Percentiles rank a stretch among this genome's conserved stretches.
phyloP scores from a whole-genome alignment of 2,113 vertebrate genomes.

The Lepidothrix coronata region DNA sequence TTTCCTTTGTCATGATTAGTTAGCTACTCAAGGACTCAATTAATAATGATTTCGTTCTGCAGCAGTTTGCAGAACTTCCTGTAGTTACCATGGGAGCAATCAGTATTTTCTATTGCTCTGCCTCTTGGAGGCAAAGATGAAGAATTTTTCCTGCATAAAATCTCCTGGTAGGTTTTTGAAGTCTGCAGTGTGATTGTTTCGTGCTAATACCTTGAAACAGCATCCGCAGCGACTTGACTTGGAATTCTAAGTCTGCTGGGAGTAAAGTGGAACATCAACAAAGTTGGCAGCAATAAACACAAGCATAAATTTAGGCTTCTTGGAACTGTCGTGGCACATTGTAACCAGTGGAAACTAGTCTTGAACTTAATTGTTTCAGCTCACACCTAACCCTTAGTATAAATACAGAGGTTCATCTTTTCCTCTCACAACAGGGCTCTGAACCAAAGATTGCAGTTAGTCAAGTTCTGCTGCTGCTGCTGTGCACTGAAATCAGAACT shows the following conservation, averaged over 20 bases:
- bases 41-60: neutral
- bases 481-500: neutral
- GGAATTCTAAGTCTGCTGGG: conserved; percentile 30
- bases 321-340: conserved; percentile 25
- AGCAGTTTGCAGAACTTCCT: conserved; percentile 44
- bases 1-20: neutral
- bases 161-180: neutral
- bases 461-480: neutral
- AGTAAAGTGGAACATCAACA: conserved; percentile 63
- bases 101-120: conserved; percentile 54
- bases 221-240: conserved; percentile 62
- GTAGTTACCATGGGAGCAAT: conserved; percentile 53
- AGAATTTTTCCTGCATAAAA: conserved; percentile 47
- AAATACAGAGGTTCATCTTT: conserved; percentile 63
- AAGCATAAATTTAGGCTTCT: conserved; percentile 66
- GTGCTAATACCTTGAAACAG: conserved; percentile 60
- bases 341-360: conserved; percentile 34
- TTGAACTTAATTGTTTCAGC: conserved; percentile 63
- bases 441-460: conserved; percentile 6
- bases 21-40: neutral
- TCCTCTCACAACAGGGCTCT: conserved; percentile 33
- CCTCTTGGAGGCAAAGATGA: conserved; percentile 28
- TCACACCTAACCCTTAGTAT: conserved; percentile 40
- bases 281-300: conserved; percentile 48
- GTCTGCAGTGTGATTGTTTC: neutral